Evolutionary conservation across 35 echinoderm and acorn worm genomes (phyloP).

Genomic region (Apostichopus californicus): DNA sequence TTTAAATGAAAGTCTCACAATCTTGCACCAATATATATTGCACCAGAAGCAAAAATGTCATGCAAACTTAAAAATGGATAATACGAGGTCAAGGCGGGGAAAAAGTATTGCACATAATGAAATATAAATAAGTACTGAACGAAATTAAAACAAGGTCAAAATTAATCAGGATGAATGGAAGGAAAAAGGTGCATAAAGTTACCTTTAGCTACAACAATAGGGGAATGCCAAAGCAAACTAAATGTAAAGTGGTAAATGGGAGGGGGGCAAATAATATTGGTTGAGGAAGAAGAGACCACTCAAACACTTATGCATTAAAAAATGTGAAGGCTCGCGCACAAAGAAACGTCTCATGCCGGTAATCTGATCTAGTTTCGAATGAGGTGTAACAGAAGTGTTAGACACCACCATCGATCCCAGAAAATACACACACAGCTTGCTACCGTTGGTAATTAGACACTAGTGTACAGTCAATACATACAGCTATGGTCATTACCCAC

Average conservation of each 20-base stretch:
- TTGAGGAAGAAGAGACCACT: too few species aligned
- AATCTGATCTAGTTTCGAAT: too few species aligned
- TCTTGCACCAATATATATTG: neutral
- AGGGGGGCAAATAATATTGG: too few species aligned
- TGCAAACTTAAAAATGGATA: neutral
- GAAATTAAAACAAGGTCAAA: neutral
- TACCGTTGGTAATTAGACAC: too few species aligned
- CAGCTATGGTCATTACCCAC: too few species aligned
- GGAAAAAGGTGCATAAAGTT: neutral
- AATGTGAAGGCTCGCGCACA: too few species aligned
- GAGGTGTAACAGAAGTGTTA: too few species aligned
- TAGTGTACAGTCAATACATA: too few species aligned
- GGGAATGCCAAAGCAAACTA: neutral
- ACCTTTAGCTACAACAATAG: neutral
- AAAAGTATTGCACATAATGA: neutral
- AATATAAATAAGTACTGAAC: neutral
- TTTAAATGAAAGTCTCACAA: neutral
- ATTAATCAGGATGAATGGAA: neutral
- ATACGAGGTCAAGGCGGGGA: neutral
- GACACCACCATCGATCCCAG: too few species aligned
- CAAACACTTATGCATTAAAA: too few species aligned
- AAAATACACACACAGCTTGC: too few species aligned
- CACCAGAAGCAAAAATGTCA: neutral
- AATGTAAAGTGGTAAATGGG: neutral
- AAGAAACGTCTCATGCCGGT: too few species aligned